Percentiles rank a stretch among this genome's conserved stretches.
Evolutionary conservation across 1,140 invertebrate genomes (phyloP).

Genomic region (Elymnias hypermnestra): DNA sequence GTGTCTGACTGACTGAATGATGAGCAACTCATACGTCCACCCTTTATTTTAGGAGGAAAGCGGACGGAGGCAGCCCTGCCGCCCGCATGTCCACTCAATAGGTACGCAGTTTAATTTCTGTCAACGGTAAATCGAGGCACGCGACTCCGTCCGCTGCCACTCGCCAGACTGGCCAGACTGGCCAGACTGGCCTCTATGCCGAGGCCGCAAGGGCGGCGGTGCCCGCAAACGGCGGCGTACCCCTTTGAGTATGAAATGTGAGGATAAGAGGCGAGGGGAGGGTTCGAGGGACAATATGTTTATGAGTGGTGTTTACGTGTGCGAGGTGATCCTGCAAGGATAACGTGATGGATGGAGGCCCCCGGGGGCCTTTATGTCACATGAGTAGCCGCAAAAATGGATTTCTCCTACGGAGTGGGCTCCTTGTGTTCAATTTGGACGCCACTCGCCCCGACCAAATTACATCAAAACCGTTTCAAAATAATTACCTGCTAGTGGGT

Average conservation of each 20-base stretch:
- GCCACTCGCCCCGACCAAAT: too few relatives aligned
- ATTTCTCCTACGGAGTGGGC: background rate
- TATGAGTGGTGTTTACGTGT: slow-evolving; percentile 24
- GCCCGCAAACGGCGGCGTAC: slow-evolving; percentile 8
- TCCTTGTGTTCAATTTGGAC: background rate
- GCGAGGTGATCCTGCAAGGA: slow-evolving; percentile 18
- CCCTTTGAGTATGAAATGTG: slow-evolving; percentile 24
- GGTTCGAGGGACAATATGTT: slow-evolving; percentile 29
- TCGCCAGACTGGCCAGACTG: too few relatives aligned
- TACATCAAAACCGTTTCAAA: too few relatives aligned
- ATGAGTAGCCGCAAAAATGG: slow-evolving; percentile 5
- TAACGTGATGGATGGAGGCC: slow-evolving; percentile 17
- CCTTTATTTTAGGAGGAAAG: too few relatives aligned
- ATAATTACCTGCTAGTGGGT: too few relatives aligned
- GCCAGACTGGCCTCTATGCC: too few relatives aligned
- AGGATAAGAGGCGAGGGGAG: slow-evolving; percentile 21
- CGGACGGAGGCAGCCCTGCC: slow-evolving; percentile 24
- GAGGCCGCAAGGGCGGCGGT: background rate
- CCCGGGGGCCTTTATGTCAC: background rate
- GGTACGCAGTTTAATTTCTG: slow-evolving; percentile 37
- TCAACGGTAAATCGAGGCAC: slow-evolving; percentile 25
- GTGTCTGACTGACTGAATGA: too few relatives aligned
- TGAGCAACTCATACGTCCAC: too few relatives aligned
- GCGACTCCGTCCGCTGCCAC: too few relatives aligned
- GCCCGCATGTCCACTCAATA: slow-evolving; percentile 34